Conservation (phyloP, 2,797 vertebrate species). For the Geotrypetes seraphini region DNA sequence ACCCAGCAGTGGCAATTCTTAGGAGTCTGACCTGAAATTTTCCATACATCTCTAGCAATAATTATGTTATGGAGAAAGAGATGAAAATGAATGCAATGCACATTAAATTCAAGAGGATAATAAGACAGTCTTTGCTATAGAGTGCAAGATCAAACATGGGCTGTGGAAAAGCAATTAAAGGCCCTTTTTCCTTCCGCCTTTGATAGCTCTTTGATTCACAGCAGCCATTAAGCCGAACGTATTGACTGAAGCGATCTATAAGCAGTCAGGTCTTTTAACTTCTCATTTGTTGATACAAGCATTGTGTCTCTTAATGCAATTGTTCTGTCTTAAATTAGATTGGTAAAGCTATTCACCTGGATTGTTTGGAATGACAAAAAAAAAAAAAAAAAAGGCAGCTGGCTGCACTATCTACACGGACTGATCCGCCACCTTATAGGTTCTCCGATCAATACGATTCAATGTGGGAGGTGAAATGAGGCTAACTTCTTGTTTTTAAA, state of each 20-base stretch:
- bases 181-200: background rate
- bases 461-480: background rate
- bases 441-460: background rate
- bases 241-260: background rate
- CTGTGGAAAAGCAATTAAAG: background rate
- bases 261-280: background rate
- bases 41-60: no score
- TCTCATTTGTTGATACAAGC: background rate
- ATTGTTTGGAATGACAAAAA: background rate
- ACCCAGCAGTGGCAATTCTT: no score
- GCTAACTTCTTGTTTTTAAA: background rate
- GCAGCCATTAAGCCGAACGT: background rate
- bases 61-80: no score
- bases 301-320: slow-evolving; percentile 21
- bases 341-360: background rate
- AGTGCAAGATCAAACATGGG: background rate
- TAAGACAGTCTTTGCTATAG: slow-evolving; percentile 3
- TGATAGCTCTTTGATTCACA: background rate
- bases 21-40: no score
- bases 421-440: background rate
- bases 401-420: background rate
- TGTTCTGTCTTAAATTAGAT: slow-evolving; percentile 1
- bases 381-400: background rate
- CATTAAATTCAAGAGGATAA: no score
- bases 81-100: no score